These are phyloP conservation scores for Pentalonia nigronervosa DNA, from an alignment of 1,140 invertebrate genomes.

Conservation along the genomic window DNA sequence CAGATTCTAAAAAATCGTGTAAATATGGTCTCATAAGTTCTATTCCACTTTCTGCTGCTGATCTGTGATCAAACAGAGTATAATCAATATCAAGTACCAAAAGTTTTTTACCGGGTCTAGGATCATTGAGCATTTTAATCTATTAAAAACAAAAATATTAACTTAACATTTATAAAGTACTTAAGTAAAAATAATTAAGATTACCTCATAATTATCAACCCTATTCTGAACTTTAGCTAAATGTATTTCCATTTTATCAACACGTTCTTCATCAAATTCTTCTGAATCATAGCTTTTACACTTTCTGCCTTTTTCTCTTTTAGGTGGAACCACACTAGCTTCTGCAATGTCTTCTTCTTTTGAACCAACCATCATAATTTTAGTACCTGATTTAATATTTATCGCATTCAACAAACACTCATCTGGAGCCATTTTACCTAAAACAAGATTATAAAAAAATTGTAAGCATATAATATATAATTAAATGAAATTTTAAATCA, in stretches of 20 bases:
- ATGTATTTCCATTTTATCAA: slow-evolving; percentile 78
- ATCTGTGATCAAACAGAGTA: slow-evolving; percentile 94
- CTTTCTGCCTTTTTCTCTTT: slow-evolving; percentile 67
- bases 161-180: not conserved
- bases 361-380: slow-evolving; percentile 97
- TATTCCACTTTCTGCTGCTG: slow-evolving; percentile 83
- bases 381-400: slow-evolving; percentile 85
- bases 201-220: slow-evolving; percentile 78
- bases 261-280: slow-evolving; percentile 84
- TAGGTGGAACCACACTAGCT: slow-evolving; percentile 79
- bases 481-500: too few relatives aligned
- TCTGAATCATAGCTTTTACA: slow-evolving; percentile 68
- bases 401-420: slow-evolving; percentile 74
- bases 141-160: slow-evolving; percentile 62
- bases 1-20: slow-evolving; percentile 92
- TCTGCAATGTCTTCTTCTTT: slow-evolving; percentile 89
- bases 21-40: slow-evolving; percentile 95
- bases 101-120: slow-evolving; percentile 84
- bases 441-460: slow-evolving; percentile 59
- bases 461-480: too few relatives aligned
- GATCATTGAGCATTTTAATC: slow-evolving; percentile 82
- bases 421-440: slow-evolving; percentile 84
- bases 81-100: slow-evolving; percentile 97
- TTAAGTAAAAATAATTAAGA: not conserved
- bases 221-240: slow-evolving; percentile 78